Evolutionary conservation across 1,140 invertebrate species (phyloP), one percentile per base, ranked within the genome.

Genomic region (Drosophila insularis): DNA sequence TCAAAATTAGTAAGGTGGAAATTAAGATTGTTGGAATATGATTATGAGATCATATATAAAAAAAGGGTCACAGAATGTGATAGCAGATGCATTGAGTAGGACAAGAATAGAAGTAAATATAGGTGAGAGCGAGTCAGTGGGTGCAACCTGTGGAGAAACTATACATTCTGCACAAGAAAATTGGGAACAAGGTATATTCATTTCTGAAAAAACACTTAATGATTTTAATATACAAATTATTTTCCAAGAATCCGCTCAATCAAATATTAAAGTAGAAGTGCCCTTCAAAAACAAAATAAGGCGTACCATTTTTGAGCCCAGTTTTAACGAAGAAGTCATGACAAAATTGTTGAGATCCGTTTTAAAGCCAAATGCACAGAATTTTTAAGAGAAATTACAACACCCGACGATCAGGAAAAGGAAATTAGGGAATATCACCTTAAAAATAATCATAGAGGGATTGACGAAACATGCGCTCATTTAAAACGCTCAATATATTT

Each of bases 11-110:
- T 31, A 31, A 31, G 27, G 27, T 31, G 27, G 27, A 31, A 31
- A 31, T 31, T 31, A 5, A 31, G 27, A 37, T 10, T 70, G 2
- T 11, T 58, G 13, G 53, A 69, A 1, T 58, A 69, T 1, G 68
- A 63, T 5, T 70, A 27, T 17, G 61, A 64, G 17, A 13, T 50
- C 1, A 5, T 5, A 1, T 58, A 53, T n/a, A n/a, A n/a, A n/a
- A n/a, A n/a, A n/a, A n/a, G n/a, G n/a, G n/a, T n/a, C n/a, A n/a
- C n/a, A n/a, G 8, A 60, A 60, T 4, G 66, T 61, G 6, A 58
- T 68, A 11, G 66, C 66, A 4, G 66, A 68, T 37, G 58, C 66
- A 1, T n/a, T 68, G 23, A 68, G 50, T 40, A 43, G 66, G 4
- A 39, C 39, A 43, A n/a, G 17, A 2, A 17, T 63, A 14, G 27